Evolutionary conservation across 2,888 invertebrate species (phyloP).

Genomic region (Xanthostigma xanthostigma): DNA sequence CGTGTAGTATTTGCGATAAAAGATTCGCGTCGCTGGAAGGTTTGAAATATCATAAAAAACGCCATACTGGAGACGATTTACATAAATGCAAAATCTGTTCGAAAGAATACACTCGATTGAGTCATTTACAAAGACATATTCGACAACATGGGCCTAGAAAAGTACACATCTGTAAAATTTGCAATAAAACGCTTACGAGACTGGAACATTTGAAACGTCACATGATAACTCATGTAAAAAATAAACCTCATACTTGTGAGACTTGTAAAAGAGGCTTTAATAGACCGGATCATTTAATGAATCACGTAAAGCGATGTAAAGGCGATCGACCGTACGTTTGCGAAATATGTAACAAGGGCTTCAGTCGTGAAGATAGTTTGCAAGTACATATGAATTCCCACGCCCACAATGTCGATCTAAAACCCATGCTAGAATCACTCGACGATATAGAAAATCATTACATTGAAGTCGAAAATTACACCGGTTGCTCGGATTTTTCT

Average conservation of each 20-base stretch:
- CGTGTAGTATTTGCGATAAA: conserved; percentile 4
- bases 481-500: neutral
- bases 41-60: conserved; percentile 3
- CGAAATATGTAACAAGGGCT: conserved; percentile 4
- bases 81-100: conserved; percentile 1
- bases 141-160: conserved; percentile 1
- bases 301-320: conserved; percentile 1
- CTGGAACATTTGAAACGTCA: conserved; percentile 5
- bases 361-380: conserved; percentile 3
- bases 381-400: conserved; percentile 4
- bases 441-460: conserved; percentile 4
- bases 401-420: neutral
- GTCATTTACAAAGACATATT: conserved; percentile 1
- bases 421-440: conserved; percentile 3
- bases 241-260: conserved; percentile 3
- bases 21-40: neutral
- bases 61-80: neutral
- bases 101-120: conserved; percentile 1
- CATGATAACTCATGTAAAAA: conserved; percentile 6
- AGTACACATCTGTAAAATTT: conserved; percentile 6
- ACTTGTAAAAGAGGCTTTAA: conserved; percentile 4
- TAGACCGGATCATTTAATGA: conserved; percentile 3
- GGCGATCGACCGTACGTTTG: conserved; percentile 3
- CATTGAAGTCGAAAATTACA: conserved; percentile 3
- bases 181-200: conserved; percentile 2